Conservation (phyloP, 2,888 invertebrate species). For the Phaedon cochleariae region DNA sequence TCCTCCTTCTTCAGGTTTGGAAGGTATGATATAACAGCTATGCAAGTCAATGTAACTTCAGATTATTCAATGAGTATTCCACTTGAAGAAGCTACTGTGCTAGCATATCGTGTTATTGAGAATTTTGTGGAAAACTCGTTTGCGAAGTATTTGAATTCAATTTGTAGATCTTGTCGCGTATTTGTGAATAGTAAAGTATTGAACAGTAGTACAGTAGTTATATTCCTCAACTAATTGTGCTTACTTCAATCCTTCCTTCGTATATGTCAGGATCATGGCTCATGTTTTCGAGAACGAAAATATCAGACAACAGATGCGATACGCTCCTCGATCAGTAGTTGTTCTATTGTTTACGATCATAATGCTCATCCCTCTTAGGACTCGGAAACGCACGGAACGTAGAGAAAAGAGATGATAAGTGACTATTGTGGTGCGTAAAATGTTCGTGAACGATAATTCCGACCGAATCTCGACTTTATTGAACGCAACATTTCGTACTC, state of each 20-base stretch:
- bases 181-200: no score
- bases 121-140: no score
- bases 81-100: no score
- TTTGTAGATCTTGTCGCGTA: no score
- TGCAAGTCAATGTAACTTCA: no score
- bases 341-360: conserved; percentile 38
- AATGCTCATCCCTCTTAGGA: conserved; percentile 18
- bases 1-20: no score
- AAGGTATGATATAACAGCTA: no score
- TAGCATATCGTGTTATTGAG: no score
- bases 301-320: conserved; percentile 37
- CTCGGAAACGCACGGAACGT: not conserved
- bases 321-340: conserved; percentile 37
- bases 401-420: conserved; percentile 5
- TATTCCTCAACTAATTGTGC: no score
- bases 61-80: no score
- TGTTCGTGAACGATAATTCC: conserved; percentile 6
- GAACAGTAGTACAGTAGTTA: no score
- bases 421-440: conserved; percentile 18
- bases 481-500: not conserved
- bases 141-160: no score
- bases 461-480: conserved; percentile 1
- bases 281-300: conserved; percentile 15
- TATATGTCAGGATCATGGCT: not conserved
- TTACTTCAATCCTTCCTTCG: not conserved